A percentile compares a stretch with the other conserved stretches of the same genome.
Evolutionary conservation across 1,140 invertebrate species (phyloP).

Genomic region (Ylistrum balloti): DNA sequence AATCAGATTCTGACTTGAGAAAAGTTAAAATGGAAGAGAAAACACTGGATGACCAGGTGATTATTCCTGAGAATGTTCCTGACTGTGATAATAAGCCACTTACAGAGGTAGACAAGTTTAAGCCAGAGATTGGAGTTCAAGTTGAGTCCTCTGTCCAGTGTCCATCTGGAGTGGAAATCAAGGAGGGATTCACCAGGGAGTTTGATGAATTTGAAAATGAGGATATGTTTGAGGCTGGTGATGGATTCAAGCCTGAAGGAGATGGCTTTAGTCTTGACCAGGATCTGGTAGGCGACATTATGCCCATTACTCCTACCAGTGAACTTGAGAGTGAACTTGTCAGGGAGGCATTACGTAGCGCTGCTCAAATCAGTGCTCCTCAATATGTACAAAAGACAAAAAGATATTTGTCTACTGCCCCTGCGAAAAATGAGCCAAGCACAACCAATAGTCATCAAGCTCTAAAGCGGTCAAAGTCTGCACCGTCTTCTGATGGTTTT

Average conservation of each 20-base stretch:
- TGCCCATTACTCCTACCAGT: conserved; percentile 47
- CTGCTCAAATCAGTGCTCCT: background rate
- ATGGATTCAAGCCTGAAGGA: conserved; percentile 49
- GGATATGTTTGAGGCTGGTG: background rate
- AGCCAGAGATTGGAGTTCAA: background rate
- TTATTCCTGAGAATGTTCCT: background rate
- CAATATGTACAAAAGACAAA: background rate
- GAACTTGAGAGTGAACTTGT: conserved; percentile 53
- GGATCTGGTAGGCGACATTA: background rate
- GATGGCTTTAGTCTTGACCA: background rate
- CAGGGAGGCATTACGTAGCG: conserved; percentile 48
- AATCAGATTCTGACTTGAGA: conserved; percentile 48
- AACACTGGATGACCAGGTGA: background rate
- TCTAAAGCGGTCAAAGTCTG: background rate
- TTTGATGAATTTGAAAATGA: conserved; percentile 9
- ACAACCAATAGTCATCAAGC: background rate
- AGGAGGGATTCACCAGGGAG: background rate
- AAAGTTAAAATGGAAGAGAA: background rate
- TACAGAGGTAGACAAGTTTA: background rate
- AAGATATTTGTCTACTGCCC: background rate
- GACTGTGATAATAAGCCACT: background rate
- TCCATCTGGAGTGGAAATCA: background rate
- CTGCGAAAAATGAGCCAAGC: background rate
- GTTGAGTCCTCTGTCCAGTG: background rate
- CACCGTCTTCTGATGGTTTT: background rate